phyloP scores from a whole-genome alignment of 2,113 vertebrate species.

The Sinocyclocheilus maitianheensis region DNA sequence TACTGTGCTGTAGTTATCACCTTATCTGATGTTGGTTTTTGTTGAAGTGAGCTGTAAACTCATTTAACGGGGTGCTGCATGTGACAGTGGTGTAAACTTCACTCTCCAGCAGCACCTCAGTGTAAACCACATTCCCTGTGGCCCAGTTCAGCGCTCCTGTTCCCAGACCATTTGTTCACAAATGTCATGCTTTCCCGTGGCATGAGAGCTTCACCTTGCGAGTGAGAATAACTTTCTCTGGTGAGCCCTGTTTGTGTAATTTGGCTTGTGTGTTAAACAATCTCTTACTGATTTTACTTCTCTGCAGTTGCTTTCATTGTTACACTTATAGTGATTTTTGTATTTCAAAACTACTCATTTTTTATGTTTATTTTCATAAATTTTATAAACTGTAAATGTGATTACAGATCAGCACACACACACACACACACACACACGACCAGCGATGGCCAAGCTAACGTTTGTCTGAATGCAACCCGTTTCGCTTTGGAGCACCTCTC shows the following conservation, averaged over 20 bases:
- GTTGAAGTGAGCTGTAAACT: slow-evolving; percentile 44
- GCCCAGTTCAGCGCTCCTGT: slow-evolving; percentile 17
- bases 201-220: neutral
- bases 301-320: too few species aligned
- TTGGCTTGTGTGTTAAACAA: neutral
- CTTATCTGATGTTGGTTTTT: slow-evolving; percentile 35
- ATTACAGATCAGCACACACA: neutral
- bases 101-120: neutral
- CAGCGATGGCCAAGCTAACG: slow-evolving; percentile 16
- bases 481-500: slow-evolving; percentile 22
- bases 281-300: neutral
- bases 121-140: slow-evolving; percentile 31
- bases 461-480: neutral
- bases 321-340: neutral
- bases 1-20: slow-evolving; percentile 42
- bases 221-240: slow-evolving; percentile 17
- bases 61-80: slow-evolving; percentile 43
- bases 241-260: neutral
- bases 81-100: slow-evolving; percentile 30
- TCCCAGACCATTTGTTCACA: slow-evolving; percentile 37
- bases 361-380: neutral
- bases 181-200: slow-evolving; percentile 19
- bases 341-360: neutral
- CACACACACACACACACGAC: neutral
- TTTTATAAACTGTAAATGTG: neutral